Conservation (phyloP, 2,888 invertebrate species). For the Tyria jacobaeae region DNA sequence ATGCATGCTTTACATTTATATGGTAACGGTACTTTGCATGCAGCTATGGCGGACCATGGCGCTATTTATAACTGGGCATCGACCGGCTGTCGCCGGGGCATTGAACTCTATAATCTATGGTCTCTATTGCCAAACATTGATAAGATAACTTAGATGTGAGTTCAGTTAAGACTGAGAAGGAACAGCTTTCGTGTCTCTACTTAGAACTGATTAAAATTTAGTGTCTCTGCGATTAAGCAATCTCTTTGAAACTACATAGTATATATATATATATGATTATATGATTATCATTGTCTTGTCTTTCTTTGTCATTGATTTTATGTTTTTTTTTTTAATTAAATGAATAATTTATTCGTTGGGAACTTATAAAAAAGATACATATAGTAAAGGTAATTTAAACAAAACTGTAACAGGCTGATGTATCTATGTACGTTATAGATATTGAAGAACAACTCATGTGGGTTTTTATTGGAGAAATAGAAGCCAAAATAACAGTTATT, state of each 20-base stretch:
- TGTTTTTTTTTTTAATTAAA: neutral
- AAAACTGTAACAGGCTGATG: no score
- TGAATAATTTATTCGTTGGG: no score
- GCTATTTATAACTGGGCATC: conserved; percentile 75
- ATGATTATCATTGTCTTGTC: neutral
- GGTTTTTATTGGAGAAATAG: no score
- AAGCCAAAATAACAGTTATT: no score
- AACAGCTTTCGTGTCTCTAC: conserved; percentile 30
- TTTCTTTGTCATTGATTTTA: neutral
- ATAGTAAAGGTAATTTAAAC: no score
- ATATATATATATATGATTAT: no score
- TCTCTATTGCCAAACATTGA: conserved; percentile 61
- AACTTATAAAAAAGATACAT: no score
- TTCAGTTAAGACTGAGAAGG: conserved; percentile 33
- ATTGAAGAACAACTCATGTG: no score
- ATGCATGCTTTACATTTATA: conserved; percentile 43
- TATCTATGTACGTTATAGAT: no score
- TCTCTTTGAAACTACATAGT: conserved; percentile 2
- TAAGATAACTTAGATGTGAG: conserved; percentile 57
- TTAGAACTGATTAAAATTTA: conserved; percentile 19
- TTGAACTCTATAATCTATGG: conserved; percentile 68
- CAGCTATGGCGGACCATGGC: conserved; percentile 64
- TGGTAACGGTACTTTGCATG: conserved; percentile 65
- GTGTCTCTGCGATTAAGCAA: conserved; percentile 6
- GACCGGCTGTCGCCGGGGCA: conserved; percentile 65